Evolutionary conservation across 2,113 vertebrate species (phyloP).

Genomic region (Takifugu flavidus): DNA sequence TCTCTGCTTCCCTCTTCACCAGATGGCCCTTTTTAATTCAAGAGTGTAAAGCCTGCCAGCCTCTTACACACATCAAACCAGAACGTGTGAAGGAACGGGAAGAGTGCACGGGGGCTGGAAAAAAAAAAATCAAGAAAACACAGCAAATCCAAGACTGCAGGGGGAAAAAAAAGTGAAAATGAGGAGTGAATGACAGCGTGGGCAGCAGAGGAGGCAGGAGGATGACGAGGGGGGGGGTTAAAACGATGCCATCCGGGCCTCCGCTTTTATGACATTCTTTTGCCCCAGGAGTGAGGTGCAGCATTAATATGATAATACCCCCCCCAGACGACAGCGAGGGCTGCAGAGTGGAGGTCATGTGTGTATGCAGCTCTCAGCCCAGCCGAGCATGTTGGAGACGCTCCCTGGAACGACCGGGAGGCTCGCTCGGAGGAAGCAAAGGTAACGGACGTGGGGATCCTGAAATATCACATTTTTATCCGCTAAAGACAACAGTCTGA

Average conservation of each 20-base stretch:
- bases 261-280: slow-evolving; percentile 56
- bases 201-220: slow-evolving; percentile 6
- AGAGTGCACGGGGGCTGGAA: slow-evolving; percentile 13
- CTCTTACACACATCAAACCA: slow-evolving; percentile 66
- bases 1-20: slow-evolving; percentile 58
- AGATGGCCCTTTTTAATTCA: slow-evolving; percentile 74
- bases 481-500: slow-evolving; percentile 36
- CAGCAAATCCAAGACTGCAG: slow-evolving; percentile 38
- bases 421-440: slow-evolving; percentile 36
- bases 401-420: slow-evolving; percentile 46
- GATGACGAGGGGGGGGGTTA: neutral
- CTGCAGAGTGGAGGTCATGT: slow-evolving; percentile 62
- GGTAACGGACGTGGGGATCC: slow-evolving; percentile 55
- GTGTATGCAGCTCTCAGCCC: slow-evolving; percentile 42
- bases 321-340: slow-evolving; percentile 45
- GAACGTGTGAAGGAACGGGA: slow-evolving; percentile 57
- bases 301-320: slow-evolving; percentile 71
- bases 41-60: slow-evolving; percentile 60
- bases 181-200: slow-evolving; percentile 7
- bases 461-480: slow-evolving; percentile 60
- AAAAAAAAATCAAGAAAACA: slow-evolving; percentile 20
- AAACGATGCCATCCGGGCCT: slow-evolving; percentile 41
- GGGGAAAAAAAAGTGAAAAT: slow-evolving; percentile 2
- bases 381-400: slow-evolving; percentile 44
- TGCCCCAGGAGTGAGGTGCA: slow-evolving; percentile 46